These are phyloP conservation scores for Neopipo cinnamomea DNA, from an alignment of 2,113 vertebrate genomes.

Conservation along the genomic window DNA sequence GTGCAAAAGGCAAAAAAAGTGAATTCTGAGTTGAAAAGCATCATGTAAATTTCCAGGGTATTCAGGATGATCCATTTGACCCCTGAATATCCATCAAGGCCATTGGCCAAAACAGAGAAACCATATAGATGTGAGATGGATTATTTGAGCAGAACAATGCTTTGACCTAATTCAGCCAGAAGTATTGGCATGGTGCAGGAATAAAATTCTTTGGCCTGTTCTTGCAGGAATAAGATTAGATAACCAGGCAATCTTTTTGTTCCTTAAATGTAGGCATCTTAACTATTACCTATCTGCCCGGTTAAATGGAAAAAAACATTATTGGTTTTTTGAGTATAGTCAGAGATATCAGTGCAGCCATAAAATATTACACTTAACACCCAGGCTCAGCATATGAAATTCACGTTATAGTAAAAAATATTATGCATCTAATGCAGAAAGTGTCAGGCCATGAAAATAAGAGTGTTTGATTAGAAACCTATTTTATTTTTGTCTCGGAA, in stretches of 20 bases:
- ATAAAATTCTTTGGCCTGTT: slow-evolving; percentile 26
- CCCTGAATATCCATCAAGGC: slow-evolving; percentile 2
- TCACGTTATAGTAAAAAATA: not conserved
- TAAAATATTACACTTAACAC: not conserved
- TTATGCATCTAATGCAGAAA: not conserved
- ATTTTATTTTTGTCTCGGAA: not conserved
- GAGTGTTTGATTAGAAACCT: not conserved
- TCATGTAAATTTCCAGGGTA: not conserved
- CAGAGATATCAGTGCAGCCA: not conserved
- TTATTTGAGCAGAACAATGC: not conserved
- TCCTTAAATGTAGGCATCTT: not conserved
- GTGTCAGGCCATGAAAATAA: not conserved
- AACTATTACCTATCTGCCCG: not conserved
- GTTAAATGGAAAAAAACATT: not conserved
- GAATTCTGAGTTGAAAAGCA: not conserved
- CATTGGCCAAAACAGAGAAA: not conserved
- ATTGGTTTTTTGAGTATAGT: not conserved
- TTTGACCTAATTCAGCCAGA: slow-evolving; percentile 24
- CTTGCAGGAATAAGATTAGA: not conserved
- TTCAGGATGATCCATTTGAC: not conserved
- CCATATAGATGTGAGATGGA: not conserved
- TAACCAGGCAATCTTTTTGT: not conserved
- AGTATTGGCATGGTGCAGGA: not conserved
- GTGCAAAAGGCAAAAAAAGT: not conserved
- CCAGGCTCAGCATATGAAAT: not conserved